Percentiles rank a stretch among this genome's conserved stretches.
These are phyloP conservation scores for Phyllostomus discolor DNA, from an alignment of 2,113 vertebrate genomes.

Conservation along the genomic window DNA sequence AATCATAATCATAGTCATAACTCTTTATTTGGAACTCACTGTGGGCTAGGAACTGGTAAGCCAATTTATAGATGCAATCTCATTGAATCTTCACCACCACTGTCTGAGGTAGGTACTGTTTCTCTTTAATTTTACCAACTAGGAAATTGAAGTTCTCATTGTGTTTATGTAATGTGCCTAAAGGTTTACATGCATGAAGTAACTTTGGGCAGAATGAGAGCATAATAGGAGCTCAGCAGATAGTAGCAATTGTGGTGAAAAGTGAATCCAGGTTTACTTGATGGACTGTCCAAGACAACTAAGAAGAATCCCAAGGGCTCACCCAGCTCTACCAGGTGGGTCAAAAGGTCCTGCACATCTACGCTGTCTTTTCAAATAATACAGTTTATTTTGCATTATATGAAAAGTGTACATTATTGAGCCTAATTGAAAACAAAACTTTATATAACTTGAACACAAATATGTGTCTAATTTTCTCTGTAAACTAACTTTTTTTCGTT, in stretches of 20 bases:
- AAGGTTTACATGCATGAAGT: not conserved
- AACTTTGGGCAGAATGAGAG: not conserved
- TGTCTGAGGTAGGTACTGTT: not conserved
- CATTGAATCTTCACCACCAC: not conserved
- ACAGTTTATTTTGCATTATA: conserved; percentile 1
- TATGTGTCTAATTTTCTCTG: not conserved
- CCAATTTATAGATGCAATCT: not conserved
- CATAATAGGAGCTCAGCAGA: not conserved
- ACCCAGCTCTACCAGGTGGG: not conserved
- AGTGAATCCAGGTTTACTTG: not conserved
- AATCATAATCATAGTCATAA: not conserved
- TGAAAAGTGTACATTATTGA: conserved; percentile 23
- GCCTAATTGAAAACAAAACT: not conserved
- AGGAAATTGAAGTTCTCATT: not conserved
- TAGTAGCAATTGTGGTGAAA: not conserved
- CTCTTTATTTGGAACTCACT: not conserved
- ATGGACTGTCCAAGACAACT: not conserved
- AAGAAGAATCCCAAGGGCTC: not conserved
- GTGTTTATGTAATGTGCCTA: not conserved
- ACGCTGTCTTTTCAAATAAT: conserved; percentile 28
- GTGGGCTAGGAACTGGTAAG: not conserved
- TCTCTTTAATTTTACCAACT: not conserved
- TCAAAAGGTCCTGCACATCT: not conserved
- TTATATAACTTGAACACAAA: not conserved
- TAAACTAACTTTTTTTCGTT: conserved; percentile 42